Base-by-base conservation (phyloP, 2,113 vertebrate species). In the Sturnus vulgaris region DNA sequence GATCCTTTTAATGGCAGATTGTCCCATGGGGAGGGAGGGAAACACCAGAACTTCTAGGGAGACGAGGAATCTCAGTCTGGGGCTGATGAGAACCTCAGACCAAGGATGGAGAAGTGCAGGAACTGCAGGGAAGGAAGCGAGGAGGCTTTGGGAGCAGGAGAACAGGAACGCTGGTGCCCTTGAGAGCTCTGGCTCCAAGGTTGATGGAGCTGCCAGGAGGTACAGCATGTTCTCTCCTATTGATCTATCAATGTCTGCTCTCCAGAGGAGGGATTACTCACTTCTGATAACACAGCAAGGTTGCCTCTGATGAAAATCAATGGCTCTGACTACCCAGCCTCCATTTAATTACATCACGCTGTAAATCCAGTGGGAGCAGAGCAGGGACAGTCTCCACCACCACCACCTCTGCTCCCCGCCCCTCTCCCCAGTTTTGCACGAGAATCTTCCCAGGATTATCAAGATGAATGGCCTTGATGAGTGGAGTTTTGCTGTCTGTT, bases 291-390 rank as follows among this genome's bases (percentile, higher is more conserved):
- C 93, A 57, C 66, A 94, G 95, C 97, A 96, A 97, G 96, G 96
- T 95, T 96, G 88, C 94, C 72, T 92, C 87, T 95, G 96, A 96
- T 95, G 95, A 97, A 97, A 97, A 97, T 97, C 95, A 97, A 97
- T 97, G 95, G 91, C 56, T 88, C 88, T 60, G 64, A 90, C 57
- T 88, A 25, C n/a, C 90, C 64, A 75, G 86, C 65, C 91, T 90
- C 83, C 90, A 71, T 94, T 97, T 97, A 96, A 97, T 97, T 96
- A 96, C 90, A 60, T 53, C 66, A n/a, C 18, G 1, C 90, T 47
- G 80, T 82, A 97, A 96, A 91, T 90, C 93, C 25, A 0, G 78
- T 5, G 21, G 85, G 83, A 95, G 50, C 69, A 42, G 57, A 28
- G 73, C 8, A 23, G 77, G 83, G 85, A 71, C 78, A 4, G 52